Evolutionary conservation across 2,888 invertebrate species (phyloP).

Genomic region (Lumbricus terrestris): DNA sequence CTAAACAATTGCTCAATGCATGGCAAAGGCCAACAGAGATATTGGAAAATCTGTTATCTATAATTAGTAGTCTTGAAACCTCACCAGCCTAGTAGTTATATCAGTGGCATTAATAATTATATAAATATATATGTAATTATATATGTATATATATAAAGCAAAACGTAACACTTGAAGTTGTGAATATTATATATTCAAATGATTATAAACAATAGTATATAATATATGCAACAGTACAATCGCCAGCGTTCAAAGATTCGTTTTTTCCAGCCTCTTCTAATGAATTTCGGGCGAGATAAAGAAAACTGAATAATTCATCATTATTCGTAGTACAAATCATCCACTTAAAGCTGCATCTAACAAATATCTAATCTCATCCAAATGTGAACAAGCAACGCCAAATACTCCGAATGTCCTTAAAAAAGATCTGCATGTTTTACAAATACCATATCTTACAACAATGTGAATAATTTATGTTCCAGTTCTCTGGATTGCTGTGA

Average conservation of each 20-base stretch:
- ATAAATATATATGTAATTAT: too few species aligned
- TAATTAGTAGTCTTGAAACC: neutral
- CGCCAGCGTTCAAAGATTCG: too few species aligned
- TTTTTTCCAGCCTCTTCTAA: neutral
- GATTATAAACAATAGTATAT: too few species aligned
- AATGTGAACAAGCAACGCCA: neutral
- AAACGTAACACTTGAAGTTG: too few species aligned
- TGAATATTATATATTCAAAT: too few species aligned
- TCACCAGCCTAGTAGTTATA: too few species aligned
- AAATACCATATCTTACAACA: neutral
- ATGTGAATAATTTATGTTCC: neutral
- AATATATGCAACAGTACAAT: too few species aligned
- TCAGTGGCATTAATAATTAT: too few species aligned
- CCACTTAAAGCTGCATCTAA: neutral
- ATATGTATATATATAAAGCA: too few species aligned
- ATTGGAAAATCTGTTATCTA: neutral
- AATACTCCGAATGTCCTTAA: neutral
- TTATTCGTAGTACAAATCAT: neutral
- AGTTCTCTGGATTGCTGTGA: neutral
- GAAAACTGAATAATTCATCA: neutral
- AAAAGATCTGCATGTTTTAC: neutral
- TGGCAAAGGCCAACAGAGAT: neutral
- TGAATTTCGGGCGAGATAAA: neutral
- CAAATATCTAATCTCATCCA: neutral
- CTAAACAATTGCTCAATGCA: neutral